A percentile compares a stretch with the other conserved stretches of the same genome.
These are phyloP conservation scores for Drosophila paracracens DNA, from an alignment of 2,888 invertebrate species.

Conservation along the genomic window DNA sequence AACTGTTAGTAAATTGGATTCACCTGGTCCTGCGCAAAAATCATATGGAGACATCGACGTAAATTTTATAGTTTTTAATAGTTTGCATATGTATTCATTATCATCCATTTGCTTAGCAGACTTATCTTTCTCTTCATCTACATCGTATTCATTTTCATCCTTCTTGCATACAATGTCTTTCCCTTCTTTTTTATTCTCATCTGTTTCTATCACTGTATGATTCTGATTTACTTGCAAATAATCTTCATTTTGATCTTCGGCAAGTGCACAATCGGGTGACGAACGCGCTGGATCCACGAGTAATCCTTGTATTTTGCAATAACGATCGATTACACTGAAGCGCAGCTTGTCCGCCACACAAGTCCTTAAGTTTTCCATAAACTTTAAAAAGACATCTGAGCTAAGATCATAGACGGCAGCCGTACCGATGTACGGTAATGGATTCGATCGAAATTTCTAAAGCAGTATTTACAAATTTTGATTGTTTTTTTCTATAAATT, in stretches of 20 bases:
- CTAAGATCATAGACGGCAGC: conserved; percentile 45
- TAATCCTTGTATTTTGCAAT: conserved; percentile 45
- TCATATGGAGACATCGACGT: conserved; percentile 46
- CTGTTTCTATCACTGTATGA: background rate
- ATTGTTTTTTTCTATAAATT: background rate
- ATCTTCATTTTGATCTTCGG: background rate
- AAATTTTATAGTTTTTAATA: conserved; percentile 42
- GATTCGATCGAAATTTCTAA: conserved; percentile 24
- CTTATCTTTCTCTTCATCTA: background rate
- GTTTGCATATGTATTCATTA: conserved; percentile 31
- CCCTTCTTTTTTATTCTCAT: background rate
- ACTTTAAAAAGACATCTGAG: conserved; percentile 41
- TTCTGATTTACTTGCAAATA: background rate
- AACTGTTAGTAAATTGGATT: conserved; percentile 35
- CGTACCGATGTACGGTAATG: conserved; percentile 14
- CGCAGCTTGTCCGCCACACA: conserved; percentile 25
- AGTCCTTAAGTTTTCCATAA: conserved; percentile 25
- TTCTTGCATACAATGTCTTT: background rate
- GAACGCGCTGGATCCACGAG: background rate
- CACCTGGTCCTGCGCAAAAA: conserved; percentile 57
- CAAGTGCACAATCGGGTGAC: too few species aligned
- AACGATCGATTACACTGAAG: conserved; percentile 47
- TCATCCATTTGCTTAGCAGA: background rate
- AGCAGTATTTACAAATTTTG: background rate
- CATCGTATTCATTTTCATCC: conserved; percentile 29